These are phyloP conservation scores for Hypomecis atomaria DNA, from an alignment of 2,888 invertebrate species.

Conservation along the genomic window DNA sequence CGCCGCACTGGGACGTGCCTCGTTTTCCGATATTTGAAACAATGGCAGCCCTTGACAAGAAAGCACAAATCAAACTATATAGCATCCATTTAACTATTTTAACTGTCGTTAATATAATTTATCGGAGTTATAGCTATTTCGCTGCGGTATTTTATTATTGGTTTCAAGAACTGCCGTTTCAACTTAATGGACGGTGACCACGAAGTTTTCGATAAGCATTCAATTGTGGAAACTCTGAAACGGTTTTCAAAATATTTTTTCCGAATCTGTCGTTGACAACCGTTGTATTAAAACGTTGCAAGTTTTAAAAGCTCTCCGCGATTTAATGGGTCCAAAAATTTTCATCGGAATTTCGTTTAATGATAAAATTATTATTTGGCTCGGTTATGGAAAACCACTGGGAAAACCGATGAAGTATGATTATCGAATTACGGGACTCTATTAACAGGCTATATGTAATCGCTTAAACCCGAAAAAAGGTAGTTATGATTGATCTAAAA, in stretches of 20 bases:
- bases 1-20: slow-evolving; percentile 69
- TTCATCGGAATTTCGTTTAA: not conserved
- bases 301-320: slow-evolving; percentile 22
- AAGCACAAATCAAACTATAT: slow-evolving; percentile 74
- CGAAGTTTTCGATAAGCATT: slow-evolving; percentile 46
- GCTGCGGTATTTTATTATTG: slow-evolving; percentile 57
- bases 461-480: too few species aligned
- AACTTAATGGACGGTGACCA: slow-evolving; percentile 56
- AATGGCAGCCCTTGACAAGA: slow-evolving; percentile 71
- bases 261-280: slow-evolving; percentile 33
- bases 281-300: slow-evolving; percentile 35
- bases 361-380: not conserved
- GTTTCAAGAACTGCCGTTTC: slow-evolving; percentile 52
- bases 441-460: too few species aligned
- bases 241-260: slow-evolving; percentile 32
- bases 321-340: slow-evolving; percentile 13
- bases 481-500: too few species aligned
- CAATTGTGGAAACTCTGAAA: slow-evolving; percentile 36
- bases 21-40: slow-evolving; percentile 75
- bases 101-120: slow-evolving; percentile 60
- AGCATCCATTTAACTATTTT: slow-evolving; percentile 60
- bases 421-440: too few species aligned
- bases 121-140: slow-evolving; percentile 47
- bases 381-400: not conserved
- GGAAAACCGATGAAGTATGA: too few species aligned